phyloP scores from a whole-genome alignment of 2,888 invertebrate genomes.

The Junonia oenone region DNA sequence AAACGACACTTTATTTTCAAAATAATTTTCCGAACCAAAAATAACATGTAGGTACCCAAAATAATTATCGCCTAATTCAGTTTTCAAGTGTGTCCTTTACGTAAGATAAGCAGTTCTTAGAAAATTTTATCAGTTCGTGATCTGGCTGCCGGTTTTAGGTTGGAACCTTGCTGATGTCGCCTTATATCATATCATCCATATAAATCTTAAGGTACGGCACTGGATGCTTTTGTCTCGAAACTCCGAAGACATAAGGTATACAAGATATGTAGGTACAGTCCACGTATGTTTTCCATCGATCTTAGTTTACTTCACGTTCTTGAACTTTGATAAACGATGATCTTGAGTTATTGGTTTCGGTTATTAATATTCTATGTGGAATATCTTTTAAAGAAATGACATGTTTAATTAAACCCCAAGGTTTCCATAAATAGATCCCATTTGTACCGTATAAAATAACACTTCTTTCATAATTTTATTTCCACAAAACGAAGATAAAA shows the following conservation, averaged over 20 bases:
- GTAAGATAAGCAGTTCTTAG: not conserved
- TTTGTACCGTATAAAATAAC: not conserved
- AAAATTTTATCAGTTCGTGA: not conserved
- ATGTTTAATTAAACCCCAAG: not conserved
- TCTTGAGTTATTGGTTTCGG: not conserved
- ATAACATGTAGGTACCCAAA: not conserved
- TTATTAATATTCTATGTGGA: not conserved
- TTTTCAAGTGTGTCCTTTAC: not conserved
- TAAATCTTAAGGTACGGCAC: conserved; percentile 66
- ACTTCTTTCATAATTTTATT: not conserved
- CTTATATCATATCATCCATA: conserved; percentile 54
- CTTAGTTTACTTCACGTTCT: not conserved
- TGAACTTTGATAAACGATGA: not conserved
- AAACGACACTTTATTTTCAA: no score
- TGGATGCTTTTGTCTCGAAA: conserved; percentile 54
- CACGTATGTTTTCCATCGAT: conserved; percentile 18
- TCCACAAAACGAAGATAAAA: not conserved
- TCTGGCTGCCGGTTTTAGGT: conserved; percentile 15
- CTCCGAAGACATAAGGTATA: conserved; percentile 30
- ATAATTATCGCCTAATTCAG: not conserved
- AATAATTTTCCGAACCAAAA: no score
- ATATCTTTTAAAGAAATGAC: no score
- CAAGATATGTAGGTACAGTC: no score
- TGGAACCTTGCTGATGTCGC: conserved; percentile 15
- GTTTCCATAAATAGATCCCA: not conserved